These are phyloP conservation scores for Drosophila bipectinata DNA, from an alignment of 1,140 invertebrate genomes.

Conservation along the genomic window DNA sequence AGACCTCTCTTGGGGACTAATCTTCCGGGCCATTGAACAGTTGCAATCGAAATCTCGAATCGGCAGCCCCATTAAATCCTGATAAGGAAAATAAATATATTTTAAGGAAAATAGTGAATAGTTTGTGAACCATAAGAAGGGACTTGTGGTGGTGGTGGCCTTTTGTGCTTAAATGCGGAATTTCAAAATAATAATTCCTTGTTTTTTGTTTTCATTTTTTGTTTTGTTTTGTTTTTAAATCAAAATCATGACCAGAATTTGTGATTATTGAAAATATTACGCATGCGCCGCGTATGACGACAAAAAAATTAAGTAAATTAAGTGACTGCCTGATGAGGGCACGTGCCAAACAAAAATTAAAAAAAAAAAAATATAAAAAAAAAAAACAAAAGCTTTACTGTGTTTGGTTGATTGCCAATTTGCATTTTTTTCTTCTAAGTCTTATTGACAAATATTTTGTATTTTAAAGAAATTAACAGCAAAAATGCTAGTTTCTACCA, in stretches of 20 bases:
- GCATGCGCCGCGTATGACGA: slow-evolving; percentile 42
- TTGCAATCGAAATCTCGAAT: slow-evolving; percentile 9
- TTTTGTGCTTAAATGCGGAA: slow-evolving; percentile 14
- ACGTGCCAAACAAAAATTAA: slow-evolving; percentile 51
- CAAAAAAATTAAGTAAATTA: slow-evolving; percentile 4
- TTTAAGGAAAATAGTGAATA: too few relatives aligned
- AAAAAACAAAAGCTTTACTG: slow-evolving; percentile 13
- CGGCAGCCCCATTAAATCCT: slow-evolving; percentile 7
- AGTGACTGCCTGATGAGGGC: slow-evolving; percentile 39
- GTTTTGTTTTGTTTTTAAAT: neutral
- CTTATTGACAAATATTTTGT: slow-evolving; percentile 31
- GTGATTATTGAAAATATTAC: slow-evolving; percentile 20
- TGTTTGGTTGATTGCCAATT: slow-evolving; percentile 46
- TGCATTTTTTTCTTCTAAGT: slow-evolving; percentile 4
- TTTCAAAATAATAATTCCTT: slow-evolving; percentile 17
- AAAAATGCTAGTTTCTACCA: slow-evolving; percentile 2
- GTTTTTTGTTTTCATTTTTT: neutral
- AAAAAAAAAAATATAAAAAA: slow-evolving; percentile 2
- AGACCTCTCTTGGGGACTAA: too few relatives aligned
- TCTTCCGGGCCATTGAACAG: neutral
- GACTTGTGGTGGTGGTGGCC: too few relatives aligned
- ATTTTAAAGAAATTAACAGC: slow-evolving; percentile 15
- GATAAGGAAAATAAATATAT: neutral
- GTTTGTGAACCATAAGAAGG: too few relatives aligned
- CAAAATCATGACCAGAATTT: slow-evolving; percentile 31